Evolutionary conservation across 2,888 invertebrate species (phyloP), one percentile per base, ranked within the genome.

Genomic region (Catocala nupta): DNA sequence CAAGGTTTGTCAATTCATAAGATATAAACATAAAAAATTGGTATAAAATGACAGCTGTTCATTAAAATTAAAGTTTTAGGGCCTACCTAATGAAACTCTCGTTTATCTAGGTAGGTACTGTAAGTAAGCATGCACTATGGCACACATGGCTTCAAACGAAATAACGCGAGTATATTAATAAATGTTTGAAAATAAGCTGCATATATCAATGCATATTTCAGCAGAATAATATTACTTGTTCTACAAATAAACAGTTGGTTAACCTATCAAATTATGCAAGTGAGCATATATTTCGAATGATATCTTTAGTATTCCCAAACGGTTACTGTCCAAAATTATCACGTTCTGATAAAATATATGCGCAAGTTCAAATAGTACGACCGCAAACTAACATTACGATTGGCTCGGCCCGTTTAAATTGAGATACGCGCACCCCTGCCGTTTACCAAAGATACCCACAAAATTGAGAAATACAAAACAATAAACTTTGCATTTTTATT

Each of bases 401-500:
- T 61, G 45, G 9, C 59, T 61, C 36, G 45, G 36, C 47, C 58
- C 52, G 59, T 70, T 66, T 67, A 51, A 54, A 49, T 57, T 63
- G 58, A 73, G 55, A 25, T 25, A 70, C 63, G 58, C 55, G 49
- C 59, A 50, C 52, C 57, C 55, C 54, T 9, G 9, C 36, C 2
- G 36, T 39, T 39, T 51, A 62, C 62, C 50, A 43, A 53, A 70
- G 13, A 55, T 64, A 57, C 16, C 36, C 42, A 54, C 55, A 43
- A 49, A 64, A 70, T 66, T 9, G 9, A 52, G 45, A 65, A 68
- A 51, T 55, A 61, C 34, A 61, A 48, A 50, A 61, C 56, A 58
- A 45, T 57, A 59, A 70, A 63, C 61, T 67, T 59, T 36, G 52
- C 51, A 64, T 73, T 66, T 73, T 68, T 64, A 68, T 65, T 59